These are phyloP conservation scores for Vanacampus margaritifer DNA, from an alignment of 2,113 vertebrate genomes.

Conservation along the genomic window DNA sequence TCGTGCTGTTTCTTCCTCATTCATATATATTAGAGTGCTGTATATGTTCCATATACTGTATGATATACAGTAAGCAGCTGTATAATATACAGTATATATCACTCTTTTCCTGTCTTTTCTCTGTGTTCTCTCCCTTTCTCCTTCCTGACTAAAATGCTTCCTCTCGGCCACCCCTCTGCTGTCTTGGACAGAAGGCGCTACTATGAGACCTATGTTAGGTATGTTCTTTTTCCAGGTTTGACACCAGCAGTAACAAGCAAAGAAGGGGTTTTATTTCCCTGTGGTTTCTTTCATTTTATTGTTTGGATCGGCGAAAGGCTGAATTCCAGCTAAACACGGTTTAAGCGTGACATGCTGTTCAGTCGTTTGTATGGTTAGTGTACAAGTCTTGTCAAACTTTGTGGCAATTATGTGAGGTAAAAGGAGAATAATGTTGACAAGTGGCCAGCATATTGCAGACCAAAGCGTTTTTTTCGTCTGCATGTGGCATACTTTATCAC, in stretches of 20 bases:
- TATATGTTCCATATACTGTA: conserved; percentile 71
- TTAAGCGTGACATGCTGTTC: conserved; percentile 40
- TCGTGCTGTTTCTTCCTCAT: conserved; percentile 39
- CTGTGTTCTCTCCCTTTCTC: conserved; percentile 53
- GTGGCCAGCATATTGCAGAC: conserved; percentile 44
- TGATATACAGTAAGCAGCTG: conserved; percentile 37
- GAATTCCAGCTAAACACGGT: conserved; percentile 39
- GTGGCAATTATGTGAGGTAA: too few relatives aligned
- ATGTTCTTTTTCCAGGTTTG: conserved; percentile 73
- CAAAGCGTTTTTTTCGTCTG: conserved; percentile 46
- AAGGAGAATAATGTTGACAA: conserved; percentile 17
- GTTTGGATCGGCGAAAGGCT: conserved; percentile 35
- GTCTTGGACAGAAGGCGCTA: conserved; percentile 94
- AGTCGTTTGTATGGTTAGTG: conserved; percentile 15
- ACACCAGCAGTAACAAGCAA: conserved; percentile 37
- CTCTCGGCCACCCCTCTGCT: conserved; percentile 76
- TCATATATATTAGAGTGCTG: conserved; percentile 64
- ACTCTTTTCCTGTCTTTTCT: conserved; percentile 33
- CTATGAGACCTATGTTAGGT: conserved; percentile 98
- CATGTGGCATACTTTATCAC: conserved; percentile 41
- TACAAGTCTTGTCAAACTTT: conserved; percentile 2
- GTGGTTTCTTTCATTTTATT: conserved; percentile 23
- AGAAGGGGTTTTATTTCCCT: conserved; percentile 14
- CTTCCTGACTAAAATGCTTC: conserved; percentile 73
- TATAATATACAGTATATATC: conserved; percentile 28